A percentile compares a stretch with the other conserved stretches of the same genome.
These are phyloP conservation scores for Liodrosophila aerea DNA, from an alignment of 2,888 invertebrate species.

Conservation along the genomic window DNA sequence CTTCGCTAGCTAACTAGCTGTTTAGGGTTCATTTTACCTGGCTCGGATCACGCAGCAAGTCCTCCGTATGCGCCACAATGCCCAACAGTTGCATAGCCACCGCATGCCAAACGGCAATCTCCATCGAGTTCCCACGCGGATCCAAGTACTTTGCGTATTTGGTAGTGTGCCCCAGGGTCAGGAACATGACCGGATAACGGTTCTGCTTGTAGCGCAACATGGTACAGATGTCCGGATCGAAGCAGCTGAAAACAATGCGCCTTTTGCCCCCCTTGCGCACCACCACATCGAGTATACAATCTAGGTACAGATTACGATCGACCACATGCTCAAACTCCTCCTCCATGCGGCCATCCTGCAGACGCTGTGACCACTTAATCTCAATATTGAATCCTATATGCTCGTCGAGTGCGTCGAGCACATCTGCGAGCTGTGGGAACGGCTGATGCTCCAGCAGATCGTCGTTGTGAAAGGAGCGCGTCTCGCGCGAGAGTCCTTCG, in stretches of 20 bases:
- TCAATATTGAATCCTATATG: constrained; percentile 98
- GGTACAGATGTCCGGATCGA: constrained; percentile 97
- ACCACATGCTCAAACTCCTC: constrained; percentile 91
- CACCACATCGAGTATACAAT: constrained; percentile 92
- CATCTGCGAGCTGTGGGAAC: constrained; percentile 94
- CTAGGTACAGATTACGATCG: constrained; percentile 96
- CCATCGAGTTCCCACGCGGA: constrained; percentile 90
- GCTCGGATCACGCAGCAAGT: constrained; percentile 91
- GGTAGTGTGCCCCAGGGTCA: constrained; percentile 90
- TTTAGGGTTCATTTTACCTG: constrained; percentile 84
- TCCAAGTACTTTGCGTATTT: constrained; percentile 92
- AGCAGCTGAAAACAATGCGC: constrained; percentile 95
- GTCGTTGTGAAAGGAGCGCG: constrained; percentile 89
- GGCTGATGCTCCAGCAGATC: constrained; percentile 95
- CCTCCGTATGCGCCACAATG: constrained; percentile 96
- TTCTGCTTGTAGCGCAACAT: constrained; percentile 98
- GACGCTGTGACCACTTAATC: constrained; percentile 97
- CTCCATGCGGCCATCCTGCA: constrained; percentile 93
- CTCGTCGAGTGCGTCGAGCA: constrained; percentile 90
- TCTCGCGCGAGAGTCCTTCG: constrained; percentile 89
- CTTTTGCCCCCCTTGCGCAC: constrained; percentile 90
- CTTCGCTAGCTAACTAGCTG: too few relatives aligned
- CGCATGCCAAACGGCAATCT: constrained; percentile 92
- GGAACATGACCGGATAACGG: constrained; percentile 97
- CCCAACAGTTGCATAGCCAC: constrained; percentile 92